A percentile compares a stretch with the other conserved stretches of the same genome.
phyloP scores from a whole-genome alignment of 2,797 vertebrate species.

The Molossus alvarezi region DNA sequence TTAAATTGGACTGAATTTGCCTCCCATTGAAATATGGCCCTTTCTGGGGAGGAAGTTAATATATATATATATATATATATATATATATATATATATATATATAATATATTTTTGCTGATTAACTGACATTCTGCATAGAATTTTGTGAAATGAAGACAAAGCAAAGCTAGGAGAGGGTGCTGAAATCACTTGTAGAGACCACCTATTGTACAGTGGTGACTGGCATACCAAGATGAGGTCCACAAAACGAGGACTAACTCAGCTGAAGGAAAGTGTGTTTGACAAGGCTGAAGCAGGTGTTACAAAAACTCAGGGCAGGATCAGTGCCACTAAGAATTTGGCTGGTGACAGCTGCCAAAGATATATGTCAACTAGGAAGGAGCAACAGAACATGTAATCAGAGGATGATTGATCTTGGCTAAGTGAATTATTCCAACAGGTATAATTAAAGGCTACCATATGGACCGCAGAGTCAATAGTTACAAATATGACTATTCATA shows the following conservation, averaged over 20 bases:
- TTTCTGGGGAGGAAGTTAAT: neutral
- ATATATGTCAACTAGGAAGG: constrained; percentile 49
- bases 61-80: too few species aligned
- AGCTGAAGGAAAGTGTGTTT: neutral
- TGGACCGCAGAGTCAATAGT: neutral
- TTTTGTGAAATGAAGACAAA: constrained; percentile 3
- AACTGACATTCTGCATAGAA: neutral
- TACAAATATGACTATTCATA: constrained; percentile 27
- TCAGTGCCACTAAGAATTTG: constrained; percentile 55
- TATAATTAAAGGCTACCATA: constrained; percentile 71
- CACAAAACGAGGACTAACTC: neutral
- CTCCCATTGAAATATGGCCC: neutral
- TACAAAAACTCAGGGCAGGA: constrained; percentile 4
- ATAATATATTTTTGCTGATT: constrained; percentile 1
- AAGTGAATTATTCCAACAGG: constrained; percentile 77
- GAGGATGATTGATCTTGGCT: constrained; percentile 67
- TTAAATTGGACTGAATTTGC: neutral
- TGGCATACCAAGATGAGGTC: neutral
- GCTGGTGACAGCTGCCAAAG: constrained; percentile 65
- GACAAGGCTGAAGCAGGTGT: constrained; percentile 27
- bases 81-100: too few species aligned
- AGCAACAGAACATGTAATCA: constrained; percentile 60
- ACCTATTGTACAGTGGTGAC: neutral
- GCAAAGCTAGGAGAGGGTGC: neutral
- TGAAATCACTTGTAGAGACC: neutral